A percentile compares a stretch with the other conserved stretches of the same genome.
phyloP scores from a whole-genome alignment of 2,888 invertebrate species.

The Trypoxylon attenuatum region DNA sequence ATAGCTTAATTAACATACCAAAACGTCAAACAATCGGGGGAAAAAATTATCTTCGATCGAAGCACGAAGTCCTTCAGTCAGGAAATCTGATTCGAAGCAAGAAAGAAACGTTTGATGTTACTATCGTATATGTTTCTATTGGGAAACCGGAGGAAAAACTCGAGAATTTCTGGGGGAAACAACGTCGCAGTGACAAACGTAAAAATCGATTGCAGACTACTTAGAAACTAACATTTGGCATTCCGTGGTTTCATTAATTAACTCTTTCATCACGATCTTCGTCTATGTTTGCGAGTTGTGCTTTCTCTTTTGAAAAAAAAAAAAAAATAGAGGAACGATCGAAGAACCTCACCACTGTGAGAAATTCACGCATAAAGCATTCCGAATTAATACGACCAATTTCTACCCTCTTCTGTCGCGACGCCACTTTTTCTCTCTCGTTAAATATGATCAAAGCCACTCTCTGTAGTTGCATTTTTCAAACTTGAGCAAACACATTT shows the following conservation, averaged over 20 bases:
- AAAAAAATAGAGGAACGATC: too few relatives aligned
- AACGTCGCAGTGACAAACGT: not conserved
- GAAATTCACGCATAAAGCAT: too few relatives aligned
- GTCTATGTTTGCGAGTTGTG: constrained; percentile 5
- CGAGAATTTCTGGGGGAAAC: not conserved
- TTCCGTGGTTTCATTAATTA: constrained; percentile 40
- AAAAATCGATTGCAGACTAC: constrained; percentile 25
- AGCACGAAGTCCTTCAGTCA: not conserved
- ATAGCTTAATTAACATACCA: too few relatives aligned
- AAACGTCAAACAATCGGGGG: not conserved
- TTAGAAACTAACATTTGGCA: constrained; percentile 54
- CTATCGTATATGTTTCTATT: not conserved
- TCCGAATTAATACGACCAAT: too few relatives aligned
- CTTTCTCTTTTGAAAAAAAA: constrained; percentile 4
- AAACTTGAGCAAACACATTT: too few relatives aligned
- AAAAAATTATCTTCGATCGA: not conserved
- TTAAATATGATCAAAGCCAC: too few relatives aligned
- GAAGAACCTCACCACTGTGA: too few relatives aligned
- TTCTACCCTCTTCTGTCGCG: too few relatives aligned
- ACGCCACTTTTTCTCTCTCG: too few relatives aligned
- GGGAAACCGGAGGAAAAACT: not conserved
- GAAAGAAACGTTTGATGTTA: not conserved
- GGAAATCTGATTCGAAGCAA: too few relatives aligned
- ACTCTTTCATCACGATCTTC: constrained; percentile 25
- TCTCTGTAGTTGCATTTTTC: too few relatives aligned